phyloP scores from a whole-genome alignment of 1,140 invertebrate species.

The Penaeus chinensis region DNA sequence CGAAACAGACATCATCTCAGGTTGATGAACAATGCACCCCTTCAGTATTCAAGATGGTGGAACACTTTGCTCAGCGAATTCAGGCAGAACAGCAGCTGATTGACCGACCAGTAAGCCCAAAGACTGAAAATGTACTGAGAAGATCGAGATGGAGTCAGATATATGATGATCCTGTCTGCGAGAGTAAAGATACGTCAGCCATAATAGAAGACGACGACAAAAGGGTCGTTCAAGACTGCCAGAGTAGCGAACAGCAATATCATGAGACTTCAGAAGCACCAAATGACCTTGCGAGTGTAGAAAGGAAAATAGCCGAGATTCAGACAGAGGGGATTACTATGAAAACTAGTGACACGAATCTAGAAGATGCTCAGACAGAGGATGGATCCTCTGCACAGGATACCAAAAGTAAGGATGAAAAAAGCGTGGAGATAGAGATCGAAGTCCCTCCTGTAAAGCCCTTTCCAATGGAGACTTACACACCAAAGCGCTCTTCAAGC shows the following conservation, averaged over 20 bases:
- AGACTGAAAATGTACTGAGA: background rate
- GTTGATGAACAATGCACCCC: background rate
- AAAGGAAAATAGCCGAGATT: too few relatives aligned
- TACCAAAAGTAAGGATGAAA: background rate
- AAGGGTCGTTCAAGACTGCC: too few relatives aligned
- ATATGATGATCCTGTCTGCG: constrained; percentile 11
- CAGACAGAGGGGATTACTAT: too few relatives aligned
- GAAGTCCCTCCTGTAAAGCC: too few relatives aligned
- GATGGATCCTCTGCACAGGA: too few relatives aligned
- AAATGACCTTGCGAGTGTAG: too few relatives aligned
- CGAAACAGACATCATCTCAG: background rate
- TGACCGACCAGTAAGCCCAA: background rate
- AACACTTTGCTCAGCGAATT: constrained; percentile 49
- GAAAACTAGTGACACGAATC: too few relatives aligned
- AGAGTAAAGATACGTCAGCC: background rate
- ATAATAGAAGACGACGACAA: too few relatives aligned
- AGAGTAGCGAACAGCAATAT: too few relatives aligned
- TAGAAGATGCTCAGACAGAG: too few relatives aligned
- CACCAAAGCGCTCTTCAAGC: background rate
- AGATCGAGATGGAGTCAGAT: background rate
- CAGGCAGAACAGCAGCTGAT: constrained; percentile 27
- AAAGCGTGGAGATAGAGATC: background rate
- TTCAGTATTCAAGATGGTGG: constrained; percentile 47
- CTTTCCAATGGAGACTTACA: background rate
- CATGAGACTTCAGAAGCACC: too few relatives aligned